Conservation (phyloP, 2,113 vertebrate species). For the Osmerus eperlanus region DNA sequence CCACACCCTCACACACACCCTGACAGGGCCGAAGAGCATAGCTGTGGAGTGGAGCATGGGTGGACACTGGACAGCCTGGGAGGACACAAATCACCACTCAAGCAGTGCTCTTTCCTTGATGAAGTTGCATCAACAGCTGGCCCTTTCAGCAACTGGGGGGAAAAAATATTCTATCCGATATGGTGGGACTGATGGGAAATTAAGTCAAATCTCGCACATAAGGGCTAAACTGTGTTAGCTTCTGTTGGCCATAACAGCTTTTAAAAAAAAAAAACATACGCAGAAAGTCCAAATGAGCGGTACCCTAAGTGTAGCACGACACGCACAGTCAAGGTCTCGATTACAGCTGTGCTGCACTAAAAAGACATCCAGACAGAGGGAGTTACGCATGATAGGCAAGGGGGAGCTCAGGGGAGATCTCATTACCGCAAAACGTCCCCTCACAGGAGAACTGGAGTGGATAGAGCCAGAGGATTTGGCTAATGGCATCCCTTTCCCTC, state of each 20-base stretch:
- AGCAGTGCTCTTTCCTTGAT: background rate
- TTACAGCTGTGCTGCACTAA: conserved; percentile 51
- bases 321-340: conserved; percentile 53
- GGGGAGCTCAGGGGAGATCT: conserved; percentile 43
- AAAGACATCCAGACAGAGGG: conserved; percentile 43
- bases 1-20: conserved; percentile 20
- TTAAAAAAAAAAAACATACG: background rate
- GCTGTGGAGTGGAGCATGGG: background rate
- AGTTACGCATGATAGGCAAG: conserved; percentile 53
- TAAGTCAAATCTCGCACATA: too few species aligned
- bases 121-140: too few species aligned
- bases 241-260: background rate
- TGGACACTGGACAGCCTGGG: background rate
- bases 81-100: background rate
- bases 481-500: conserved; percentile 28
- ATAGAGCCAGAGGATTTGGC: conserved; percentile 42
- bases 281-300: background rate
- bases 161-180: background rate
- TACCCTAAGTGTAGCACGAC: conserved; percentile 35
- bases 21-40: background rate
- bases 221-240: background rate
- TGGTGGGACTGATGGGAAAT: too few species aligned
- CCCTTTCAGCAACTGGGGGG: background rate
- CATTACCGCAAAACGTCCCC: conserved; percentile 59
- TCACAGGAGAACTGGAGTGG: conserved; percentile 39